Conservation (phyloP, 2,113 vertebrate genomes). For the Chauna torquata region DNA sequence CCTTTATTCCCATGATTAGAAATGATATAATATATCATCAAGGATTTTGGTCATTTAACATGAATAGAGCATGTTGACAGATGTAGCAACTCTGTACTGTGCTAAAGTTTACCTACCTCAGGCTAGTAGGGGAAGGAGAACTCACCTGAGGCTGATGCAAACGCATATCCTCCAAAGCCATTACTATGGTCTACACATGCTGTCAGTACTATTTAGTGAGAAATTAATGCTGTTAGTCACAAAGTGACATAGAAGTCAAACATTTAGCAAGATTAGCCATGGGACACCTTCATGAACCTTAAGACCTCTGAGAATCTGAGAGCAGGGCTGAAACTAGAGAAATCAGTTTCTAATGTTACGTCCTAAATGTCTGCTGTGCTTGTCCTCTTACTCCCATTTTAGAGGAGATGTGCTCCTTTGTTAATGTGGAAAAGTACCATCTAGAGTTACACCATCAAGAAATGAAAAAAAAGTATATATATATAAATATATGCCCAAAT, state of each 20-base stretch:
- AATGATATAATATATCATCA: neutral
- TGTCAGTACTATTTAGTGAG: neutral
- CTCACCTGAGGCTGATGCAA: neutral
- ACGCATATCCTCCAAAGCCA: neutral
- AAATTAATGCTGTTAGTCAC: neutral
- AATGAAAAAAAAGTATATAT: neutral
- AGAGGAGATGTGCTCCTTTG: neutral
- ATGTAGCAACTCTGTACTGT: neutral
- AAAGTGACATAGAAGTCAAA: neutral
- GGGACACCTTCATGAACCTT: too few species aligned
- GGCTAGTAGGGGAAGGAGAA: neutral
- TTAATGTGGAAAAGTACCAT: neutral
- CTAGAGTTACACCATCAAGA: slow-evolving; percentile 41
- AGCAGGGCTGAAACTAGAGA: neutral
- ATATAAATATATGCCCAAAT: neutral
- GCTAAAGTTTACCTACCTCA: neutral
- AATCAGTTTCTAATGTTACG: neutral
- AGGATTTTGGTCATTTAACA: neutral
- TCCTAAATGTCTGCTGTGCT: neutral
- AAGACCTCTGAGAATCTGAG: neutral
- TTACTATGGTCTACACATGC: neutral
- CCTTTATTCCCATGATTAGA: neutral
- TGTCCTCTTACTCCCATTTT: neutral
- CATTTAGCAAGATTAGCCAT: neutral
- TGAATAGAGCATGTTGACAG: neutral